Conservation (phyloP, 2,113 vertebrate species). For the Ailurus styani region DNA sequence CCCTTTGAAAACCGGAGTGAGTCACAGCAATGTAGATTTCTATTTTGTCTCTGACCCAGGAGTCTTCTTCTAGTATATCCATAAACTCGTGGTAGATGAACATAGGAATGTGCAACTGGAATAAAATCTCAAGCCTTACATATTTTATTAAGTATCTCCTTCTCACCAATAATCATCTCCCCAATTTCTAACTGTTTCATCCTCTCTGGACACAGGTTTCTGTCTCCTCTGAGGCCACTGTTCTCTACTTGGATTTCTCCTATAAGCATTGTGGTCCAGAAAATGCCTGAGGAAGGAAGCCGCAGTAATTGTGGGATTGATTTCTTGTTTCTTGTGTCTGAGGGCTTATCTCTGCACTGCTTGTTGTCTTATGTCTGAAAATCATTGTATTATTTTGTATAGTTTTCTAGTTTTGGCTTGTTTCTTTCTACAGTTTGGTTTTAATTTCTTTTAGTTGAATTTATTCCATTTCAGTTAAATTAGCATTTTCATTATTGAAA, state of each 20-base stretch:
- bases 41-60: background rate
- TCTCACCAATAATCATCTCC: background rate
- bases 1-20: background rate
- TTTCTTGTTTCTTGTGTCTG: background rate
- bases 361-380: background rate
- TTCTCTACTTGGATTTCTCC: background rate
- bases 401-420: background rate
- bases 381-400: background rate
- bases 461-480: background rate
- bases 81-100: background rate
- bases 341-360: fast-evolving
- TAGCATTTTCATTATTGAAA: background rate
- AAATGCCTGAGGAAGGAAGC: background rate
- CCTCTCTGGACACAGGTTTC: background rate
- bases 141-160: background rate
- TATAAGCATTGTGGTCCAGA: too few species aligned
- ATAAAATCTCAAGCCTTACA: background rate
- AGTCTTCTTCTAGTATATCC: background rate
- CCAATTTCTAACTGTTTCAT: background rate
- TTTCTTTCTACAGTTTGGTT: background rate
- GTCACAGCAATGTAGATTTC: too few species aligned
- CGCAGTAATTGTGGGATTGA: fast-evolving
- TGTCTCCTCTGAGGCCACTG: background rate
- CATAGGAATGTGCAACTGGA: background rate
- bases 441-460: background rate